Conservation (phyloP, 2,888 invertebrate genomes). For the Labia minor region DNA sequence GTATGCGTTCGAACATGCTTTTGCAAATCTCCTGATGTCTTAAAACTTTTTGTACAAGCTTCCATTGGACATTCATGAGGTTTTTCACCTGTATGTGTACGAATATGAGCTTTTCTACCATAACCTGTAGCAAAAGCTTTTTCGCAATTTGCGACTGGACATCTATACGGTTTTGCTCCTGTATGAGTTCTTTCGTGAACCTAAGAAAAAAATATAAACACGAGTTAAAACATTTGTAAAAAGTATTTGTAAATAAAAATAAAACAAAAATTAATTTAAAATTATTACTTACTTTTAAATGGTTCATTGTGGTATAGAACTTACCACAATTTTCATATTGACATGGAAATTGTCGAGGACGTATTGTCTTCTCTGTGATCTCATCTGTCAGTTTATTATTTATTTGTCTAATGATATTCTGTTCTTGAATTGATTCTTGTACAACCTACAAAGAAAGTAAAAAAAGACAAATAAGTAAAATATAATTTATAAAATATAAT, state of each 20-base stretch:
- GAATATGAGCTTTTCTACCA: slow-evolving; percentile 45
- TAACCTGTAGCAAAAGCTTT: slow-evolving; percentile 49
- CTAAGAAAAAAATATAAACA: slow-evolving; percentile 31
- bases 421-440: too few species aligned
- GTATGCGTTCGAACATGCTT: slow-evolving; percentile 50
- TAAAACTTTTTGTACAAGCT: slow-evolving; percentile 45
- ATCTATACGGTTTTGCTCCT: slow-evolving; percentile 44
- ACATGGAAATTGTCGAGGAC: slow-evolving; percentile 32
- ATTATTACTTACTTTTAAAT: slow-evolving; percentile 36
- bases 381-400: too few species aligned
- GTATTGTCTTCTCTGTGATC: neutral
- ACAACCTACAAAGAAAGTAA: too few species aligned
- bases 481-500: too few species aligned
- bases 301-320: slow-evolving; percentile 41
- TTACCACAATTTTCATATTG: slow-evolving; percentile 40
- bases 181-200: slow-evolving; percentile 45
- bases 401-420: too few species aligned
- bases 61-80: slow-evolving; percentile 46
- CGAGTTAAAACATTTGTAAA: too few species aligned
- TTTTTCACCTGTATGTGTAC: slow-evolving; percentile 49
- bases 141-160: slow-evolving; percentile 44
- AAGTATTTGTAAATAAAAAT: neutral
- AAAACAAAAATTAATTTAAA: neutral
- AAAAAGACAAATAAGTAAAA: too few species aligned
- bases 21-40: slow-evolving; percentile 49